phyloP scores from a whole-genome alignment of 2,888 invertebrate genomes.

The Coelinius sp. region DNA sequence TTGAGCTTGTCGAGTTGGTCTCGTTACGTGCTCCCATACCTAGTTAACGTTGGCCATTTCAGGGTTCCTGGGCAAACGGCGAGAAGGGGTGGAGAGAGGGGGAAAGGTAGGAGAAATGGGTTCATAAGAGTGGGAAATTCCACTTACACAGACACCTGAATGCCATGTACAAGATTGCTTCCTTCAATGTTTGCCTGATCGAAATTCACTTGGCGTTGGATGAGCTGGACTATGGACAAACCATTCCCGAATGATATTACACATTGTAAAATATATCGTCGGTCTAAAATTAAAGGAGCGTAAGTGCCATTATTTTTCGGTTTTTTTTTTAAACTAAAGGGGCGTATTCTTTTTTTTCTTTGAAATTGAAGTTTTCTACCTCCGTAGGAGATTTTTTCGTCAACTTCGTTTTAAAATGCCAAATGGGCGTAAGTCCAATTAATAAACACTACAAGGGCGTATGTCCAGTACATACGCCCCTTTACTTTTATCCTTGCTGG shows the following conservation, averaged over 20 bases:
- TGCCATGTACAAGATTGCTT: neutral
- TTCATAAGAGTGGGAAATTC: neutral
- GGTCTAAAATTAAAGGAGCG: too few relatives aligned
- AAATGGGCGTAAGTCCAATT: too few relatives aligned
- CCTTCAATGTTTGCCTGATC: neutral
- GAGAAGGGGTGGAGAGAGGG: neutral
- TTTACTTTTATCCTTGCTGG: too few relatives aligned
- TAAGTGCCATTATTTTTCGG: too few relatives aligned
- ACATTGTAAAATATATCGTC: neutral
- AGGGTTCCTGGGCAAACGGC: neutral
- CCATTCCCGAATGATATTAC: neutral
- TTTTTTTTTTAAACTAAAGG: too few relatives aligned
- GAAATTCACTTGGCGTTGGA: neutral
- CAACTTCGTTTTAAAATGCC: too few relatives aligned
- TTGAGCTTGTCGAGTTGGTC: slow-evolving; percentile 31
- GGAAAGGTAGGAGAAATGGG: neutral
- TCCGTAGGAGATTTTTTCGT: too few relatives aligned
- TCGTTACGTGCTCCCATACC: slow-evolving; percentile 25
- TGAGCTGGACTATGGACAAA: neutral
- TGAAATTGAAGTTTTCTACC: too few relatives aligned
- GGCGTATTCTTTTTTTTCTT: too few relatives aligned
- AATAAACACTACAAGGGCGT: too few relatives aligned
- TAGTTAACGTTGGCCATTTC: slow-evolving; percentile 24
- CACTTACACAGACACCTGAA: neutral
- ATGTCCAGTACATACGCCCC: too few relatives aligned